Conservation (phyloP, 2,797 vertebrate genomes). For the Microctenopoma steveboyesi region DNA sequence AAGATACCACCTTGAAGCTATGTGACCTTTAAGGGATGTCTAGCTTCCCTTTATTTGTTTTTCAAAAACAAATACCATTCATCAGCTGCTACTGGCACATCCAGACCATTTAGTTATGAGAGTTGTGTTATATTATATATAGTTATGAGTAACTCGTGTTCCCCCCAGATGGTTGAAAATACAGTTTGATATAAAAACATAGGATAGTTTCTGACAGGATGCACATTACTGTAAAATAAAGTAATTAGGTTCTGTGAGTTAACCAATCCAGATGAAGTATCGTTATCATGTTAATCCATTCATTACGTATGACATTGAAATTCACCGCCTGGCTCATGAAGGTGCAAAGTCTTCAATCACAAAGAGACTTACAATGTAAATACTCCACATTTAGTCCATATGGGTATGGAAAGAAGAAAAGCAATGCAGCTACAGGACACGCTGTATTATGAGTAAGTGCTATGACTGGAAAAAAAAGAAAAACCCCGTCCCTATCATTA, state of each 20-base stretch:
- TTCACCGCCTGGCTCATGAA: background rate
- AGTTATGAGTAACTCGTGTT: too few species aligned
- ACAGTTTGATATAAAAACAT: too few species aligned
- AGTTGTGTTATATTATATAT: too few species aligned
- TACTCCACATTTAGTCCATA: constrained; percentile 3
- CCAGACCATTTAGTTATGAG: background rate
- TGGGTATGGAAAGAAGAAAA: background rate
- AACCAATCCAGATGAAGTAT: too few species aligned
- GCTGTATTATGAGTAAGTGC: constrained; percentile 2
- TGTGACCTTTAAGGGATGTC: background rate
- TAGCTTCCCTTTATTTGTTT: background rate
- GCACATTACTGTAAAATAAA: too few species aligned
- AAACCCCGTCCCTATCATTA: background rate
- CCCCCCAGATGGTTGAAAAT: background rate
- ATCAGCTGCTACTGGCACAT: background rate
- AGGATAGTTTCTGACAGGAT: background rate
- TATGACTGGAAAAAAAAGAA: background rate
- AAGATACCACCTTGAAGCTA: background rate
- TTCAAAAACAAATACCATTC: background rate
- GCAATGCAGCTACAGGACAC: constrained; percentile 5
- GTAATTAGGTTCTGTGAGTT: too few species aligned
- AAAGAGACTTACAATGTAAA: background rate
- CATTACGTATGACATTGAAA: background rate
- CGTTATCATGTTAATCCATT: too few species aligned
- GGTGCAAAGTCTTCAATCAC: too few species aligned